phyloP scores from a whole-genome alignment of 2,113 vertebrate genomes.

The Holacanthus passer region DNA sequence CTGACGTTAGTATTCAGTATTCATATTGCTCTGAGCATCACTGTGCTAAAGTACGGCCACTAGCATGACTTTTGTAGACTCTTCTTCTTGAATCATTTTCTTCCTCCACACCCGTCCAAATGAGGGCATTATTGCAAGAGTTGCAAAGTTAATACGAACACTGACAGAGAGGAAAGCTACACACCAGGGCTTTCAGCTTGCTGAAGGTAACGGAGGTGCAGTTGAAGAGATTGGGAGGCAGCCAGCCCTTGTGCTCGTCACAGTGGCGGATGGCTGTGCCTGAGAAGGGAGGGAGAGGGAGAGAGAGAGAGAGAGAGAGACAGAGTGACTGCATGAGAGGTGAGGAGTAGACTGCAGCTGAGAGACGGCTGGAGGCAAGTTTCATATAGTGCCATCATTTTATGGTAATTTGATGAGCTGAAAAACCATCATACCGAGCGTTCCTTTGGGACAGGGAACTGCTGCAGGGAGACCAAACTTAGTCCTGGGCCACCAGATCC shows the following conservation, averaged over 20 bases:
- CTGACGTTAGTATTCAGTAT: not conserved
- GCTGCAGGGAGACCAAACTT: constrained; percentile 95
- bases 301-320: constrained; percentile 18
- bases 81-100: not conserved
- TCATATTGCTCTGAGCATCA: not conserved
- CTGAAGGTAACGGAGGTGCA: constrained; percentile 92
- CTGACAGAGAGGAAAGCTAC: constrained; percentile 55
- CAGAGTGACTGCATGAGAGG: constrained; percentile 24
- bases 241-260: constrained; percentile 96
- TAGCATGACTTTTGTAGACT: not conserved
- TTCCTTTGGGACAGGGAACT: constrained; percentile 92
- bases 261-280: constrained; percentile 95
- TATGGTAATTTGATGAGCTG: constrained; percentile 70
- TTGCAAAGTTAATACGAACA: not conserved
- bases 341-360: constrained; percentile 37
- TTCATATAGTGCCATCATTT: constrained; percentile 63
- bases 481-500: constrained; percentile 97
- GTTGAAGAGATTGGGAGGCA: constrained; percentile 95
- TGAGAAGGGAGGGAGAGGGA: constrained; percentile 61
- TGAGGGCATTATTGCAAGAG: not conserved
- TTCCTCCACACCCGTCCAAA: not conserved
- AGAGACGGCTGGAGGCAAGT: constrained; percentile 57
- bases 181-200: constrained; percentile 89
- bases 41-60: not conserved
- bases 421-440: constrained; percentile 85